A percentile compares a stretch with the other conserved stretches of the same genome.
Conservation (phyloP, 2,888 invertebrate genomes). For the Hofmannophila pseudospretella region DNA sequence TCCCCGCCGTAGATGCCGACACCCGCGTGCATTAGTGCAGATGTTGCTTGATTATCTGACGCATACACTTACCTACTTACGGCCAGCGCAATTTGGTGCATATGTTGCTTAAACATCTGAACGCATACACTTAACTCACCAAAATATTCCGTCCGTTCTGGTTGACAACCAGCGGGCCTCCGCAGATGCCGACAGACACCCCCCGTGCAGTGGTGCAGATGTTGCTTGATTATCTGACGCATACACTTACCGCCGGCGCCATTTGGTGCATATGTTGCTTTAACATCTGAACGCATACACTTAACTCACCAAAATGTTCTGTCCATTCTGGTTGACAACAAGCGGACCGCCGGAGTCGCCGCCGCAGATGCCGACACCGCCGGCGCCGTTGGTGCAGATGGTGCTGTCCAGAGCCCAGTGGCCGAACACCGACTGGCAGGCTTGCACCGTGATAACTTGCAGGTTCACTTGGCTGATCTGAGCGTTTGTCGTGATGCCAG, state of each 20-base stretch:
- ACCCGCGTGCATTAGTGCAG: constrained; percentile 29
- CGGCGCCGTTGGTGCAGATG: constrained; percentile 28
- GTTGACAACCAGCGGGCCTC: constrained; percentile 22
- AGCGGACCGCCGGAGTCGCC: constrained; percentile 34
- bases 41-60: constrained; percentile 22
- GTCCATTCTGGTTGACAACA: constrained; percentile 7
- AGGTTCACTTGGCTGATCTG: constrained; percentile 23
- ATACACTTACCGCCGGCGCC: no score
- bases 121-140: constrained; percentile 5
- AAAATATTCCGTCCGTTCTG: constrained; percentile 6
- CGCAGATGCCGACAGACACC: constrained; percentile 28
- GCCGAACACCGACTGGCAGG: constrained; percentile 24
- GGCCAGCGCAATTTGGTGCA: no score
- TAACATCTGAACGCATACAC: no score
- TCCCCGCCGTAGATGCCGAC: constrained; percentile 32
- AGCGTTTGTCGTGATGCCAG: constrained; percentile 16
- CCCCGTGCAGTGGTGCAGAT: constrained; percentile 30
- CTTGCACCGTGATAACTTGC: constrained; percentile 23
- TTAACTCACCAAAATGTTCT: constrained; percentile 8
- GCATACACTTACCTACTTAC: no score
- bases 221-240: no score
- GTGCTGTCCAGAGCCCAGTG: constrained; percentile 16
- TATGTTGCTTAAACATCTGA: no score
- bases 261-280: no score
- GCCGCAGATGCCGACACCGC: constrained; percentile 27